Base-by-base conservation (phyloP, 2,888 invertebrate genomes). In the Drosophila quinaria region DNA sequence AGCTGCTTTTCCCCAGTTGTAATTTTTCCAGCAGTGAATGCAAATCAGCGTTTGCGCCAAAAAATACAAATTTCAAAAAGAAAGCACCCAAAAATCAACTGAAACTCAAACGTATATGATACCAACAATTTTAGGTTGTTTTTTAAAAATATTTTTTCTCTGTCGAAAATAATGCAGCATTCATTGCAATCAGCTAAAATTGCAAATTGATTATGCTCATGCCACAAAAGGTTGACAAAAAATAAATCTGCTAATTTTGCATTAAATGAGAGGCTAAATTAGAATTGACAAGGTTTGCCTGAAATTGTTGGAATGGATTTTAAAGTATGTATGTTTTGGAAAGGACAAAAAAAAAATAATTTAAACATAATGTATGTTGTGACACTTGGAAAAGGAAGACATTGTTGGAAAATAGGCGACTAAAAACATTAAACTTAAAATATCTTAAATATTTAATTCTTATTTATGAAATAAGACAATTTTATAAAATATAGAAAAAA, bases 1-100 rank as follows among this genome's bases (percentile, higher is more conserved):
- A 77, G 78, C 78, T 74, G 74, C 78, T 77, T 78, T 74, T 70
- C 74, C 74, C 62, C 56, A 78, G 56, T 41, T 66, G 63, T 78
- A 74, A 78, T 78, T 74, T 77, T 59, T 29, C 39, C 73, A 54
- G 37, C 49, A 62, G 47, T 60, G 65, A 61, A 77, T 78, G 65
- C 65, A 77, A 77, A 78, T 74, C 78, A 70, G 42, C 64, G 39
- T 46, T 52, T 56, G 41, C 11, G n/a, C 19, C 39, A 15, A 65
- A 51, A 65, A 39, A 25, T 25, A 25, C 5, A 58, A 44, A 52
- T 41, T 17, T 19, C 25, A 25, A 41, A 15, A 44, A 29, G 13
- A 39, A 54, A 49, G 65, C 17, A 10, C 29, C 31, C 13, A 10
- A 61, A 76, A 68, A 72, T 72, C 60, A 62, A 61, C 46, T 31